phyloP scores from a whole-genome alignment of 2,797 vertebrate genomes.

The Onychomys leucogaster region DNA sequence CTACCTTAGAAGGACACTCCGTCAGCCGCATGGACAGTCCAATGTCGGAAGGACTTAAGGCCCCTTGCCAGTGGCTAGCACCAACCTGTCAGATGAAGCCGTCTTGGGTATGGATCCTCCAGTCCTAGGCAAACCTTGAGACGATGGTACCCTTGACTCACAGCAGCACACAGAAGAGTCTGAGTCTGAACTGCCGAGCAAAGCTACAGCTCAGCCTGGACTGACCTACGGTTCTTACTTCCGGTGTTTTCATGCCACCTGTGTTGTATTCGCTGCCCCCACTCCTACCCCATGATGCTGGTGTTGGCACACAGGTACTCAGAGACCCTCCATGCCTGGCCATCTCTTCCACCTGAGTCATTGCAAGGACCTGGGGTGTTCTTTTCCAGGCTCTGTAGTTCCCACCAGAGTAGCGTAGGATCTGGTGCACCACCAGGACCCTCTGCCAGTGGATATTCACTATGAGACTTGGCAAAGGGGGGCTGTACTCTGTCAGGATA shows the following conservation, averaged over 20 bases:
- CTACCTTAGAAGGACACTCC: background rate
- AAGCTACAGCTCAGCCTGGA: background rate
- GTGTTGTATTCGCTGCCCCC: fast-evolving
- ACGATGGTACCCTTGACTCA: background rate
- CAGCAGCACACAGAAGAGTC: background rate
- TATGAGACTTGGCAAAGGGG: background rate
- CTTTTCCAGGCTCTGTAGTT: background rate
- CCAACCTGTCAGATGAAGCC: too few relatives aligned
- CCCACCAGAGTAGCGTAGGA: background rate
- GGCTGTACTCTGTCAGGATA: background rate
- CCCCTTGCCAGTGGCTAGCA: background rate
- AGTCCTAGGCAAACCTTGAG: background rate
- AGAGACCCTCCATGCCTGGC: background rate
- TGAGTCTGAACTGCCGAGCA: too few relatives aligned
- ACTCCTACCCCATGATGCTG: background rate
- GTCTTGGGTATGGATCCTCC: background rate
- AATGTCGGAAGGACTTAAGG: background rate
- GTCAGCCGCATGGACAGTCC: too few relatives aligned
- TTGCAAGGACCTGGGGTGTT: background rate
- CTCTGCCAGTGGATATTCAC: too few relatives aligned
- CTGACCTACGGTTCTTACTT: fast-evolving
- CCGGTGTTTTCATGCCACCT: background rate
- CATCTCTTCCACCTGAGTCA: background rate
- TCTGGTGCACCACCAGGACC: fast-evolving
- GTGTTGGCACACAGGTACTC: background rate